A percentile compares a stretch with the other conserved stretches of the same genome.
phyloP scores from a whole-genome alignment of 1,140 invertebrate genomes.

The Drosophila ambigua region DNA sequence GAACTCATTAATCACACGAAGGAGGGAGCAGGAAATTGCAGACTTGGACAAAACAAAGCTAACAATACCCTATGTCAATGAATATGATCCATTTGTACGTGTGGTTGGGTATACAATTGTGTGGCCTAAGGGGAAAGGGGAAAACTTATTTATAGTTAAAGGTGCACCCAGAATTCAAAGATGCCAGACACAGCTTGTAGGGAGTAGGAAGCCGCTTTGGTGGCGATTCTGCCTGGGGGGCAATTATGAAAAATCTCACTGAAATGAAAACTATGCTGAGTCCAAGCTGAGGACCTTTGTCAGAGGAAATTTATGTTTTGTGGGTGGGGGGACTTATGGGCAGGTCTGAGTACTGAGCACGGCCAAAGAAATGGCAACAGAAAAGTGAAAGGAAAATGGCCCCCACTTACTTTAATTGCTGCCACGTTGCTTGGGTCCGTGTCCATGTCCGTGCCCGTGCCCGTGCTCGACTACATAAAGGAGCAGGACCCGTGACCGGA shows the following conservation, averaged over 20 bases:
- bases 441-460: slow-evolving; percentile 14
- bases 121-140: too few relatives aligned
- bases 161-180: too few relatives aligned
- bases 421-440: slow-evolving; percentile 25
- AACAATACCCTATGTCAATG: too few relatives aligned
- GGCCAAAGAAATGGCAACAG: slow-evolving; percentile 39
- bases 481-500: slow-evolving; percentile 2
- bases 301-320: slow-evolving; percentile 46
- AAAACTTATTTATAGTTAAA: too few relatives aligned
- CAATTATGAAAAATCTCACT: slow-evolving; percentile 47
- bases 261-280: slow-evolving; percentile 38
- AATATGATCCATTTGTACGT: too few relatives aligned
- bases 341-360: neutral
- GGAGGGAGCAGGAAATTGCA: too few relatives aligned
- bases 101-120: too few relatives aligned
- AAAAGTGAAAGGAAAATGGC: slow-evolving; percentile 37
- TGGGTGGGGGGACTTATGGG: neutral
- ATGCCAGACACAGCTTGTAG: too few relatives aligned
- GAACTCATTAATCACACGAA: too few relatives aligned
- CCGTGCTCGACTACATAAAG: slow-evolving; percentile 34
- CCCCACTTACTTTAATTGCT: slow-evolving; percentile 52
- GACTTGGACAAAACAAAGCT: too few relatives aligned
- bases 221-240: neutral
- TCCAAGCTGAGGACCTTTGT: slow-evolving; percentile 24
- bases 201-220: neutral